A percentile compares a stretch with the other conserved stretches of the same genome.
Evolutionary conservation across 2,797 vertebrate genomes (phyloP).

Genomic region (Sebastes paucispinis): DNA sequence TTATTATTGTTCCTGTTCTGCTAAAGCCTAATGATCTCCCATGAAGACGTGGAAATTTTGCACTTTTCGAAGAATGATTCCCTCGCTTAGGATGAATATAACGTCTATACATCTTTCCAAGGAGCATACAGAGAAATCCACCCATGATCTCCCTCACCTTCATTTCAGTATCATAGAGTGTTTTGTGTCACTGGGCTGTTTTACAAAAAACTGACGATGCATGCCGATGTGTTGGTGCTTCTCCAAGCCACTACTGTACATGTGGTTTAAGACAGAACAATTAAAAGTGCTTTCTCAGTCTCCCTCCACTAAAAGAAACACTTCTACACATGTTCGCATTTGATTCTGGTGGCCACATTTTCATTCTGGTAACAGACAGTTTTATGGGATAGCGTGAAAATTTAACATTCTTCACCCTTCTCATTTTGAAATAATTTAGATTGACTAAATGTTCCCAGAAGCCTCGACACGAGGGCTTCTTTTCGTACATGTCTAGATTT

Average conservation of each 20-base stretch:
- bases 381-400: constrained; percentile 57
- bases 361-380: constrained; percentile 32
- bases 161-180: not conserved
- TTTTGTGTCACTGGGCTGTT: not conserved
- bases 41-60: constrained; percentile 13
- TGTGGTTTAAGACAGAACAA: constrained; percentile 45
- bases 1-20: constrained; percentile 35
- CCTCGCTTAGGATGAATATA: not conserved
- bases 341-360: constrained; percentile 42
- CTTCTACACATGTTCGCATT: constrained; percentile 39
- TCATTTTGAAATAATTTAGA: constrained; percentile 48
- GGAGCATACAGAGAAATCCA: not conserved
- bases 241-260: constrained; percentile 42
- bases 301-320: constrained; percentile 37
- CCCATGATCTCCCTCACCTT: not conserved
- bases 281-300: constrained; percentile 51
- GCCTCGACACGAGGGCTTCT: constrained; percentile 8
- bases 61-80: not conserved
- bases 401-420: constrained; percentile 34
- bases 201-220: constrained; percentile 5
- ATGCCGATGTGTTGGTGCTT: constrained; percentile 8
- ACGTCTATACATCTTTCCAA: not conserved
- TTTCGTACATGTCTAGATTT: constrained; percentile 23
- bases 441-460: constrained; percentile 46
- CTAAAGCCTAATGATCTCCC: constrained; percentile 23